phyloP scores from a whole-genome alignment of 2,797 vertebrate genomes.

The Spatula versicolor region DNA sequence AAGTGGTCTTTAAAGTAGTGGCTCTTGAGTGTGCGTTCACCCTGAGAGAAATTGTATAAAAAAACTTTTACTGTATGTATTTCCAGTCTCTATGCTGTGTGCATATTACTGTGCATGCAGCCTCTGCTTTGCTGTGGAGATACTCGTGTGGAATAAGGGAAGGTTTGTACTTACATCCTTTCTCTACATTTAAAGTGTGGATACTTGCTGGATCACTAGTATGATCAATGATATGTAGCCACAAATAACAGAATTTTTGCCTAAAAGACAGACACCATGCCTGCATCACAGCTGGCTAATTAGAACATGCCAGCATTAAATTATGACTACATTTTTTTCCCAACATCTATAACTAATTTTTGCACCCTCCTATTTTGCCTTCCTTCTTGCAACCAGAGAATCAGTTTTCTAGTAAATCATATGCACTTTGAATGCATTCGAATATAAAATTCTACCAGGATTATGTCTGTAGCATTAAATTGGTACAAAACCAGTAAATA shows the following conservation, averaged over 20 bases:
- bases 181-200: background rate
- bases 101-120: background rate
- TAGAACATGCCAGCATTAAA: background rate
- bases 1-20: background rate
- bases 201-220: background rate
- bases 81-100: background rate
- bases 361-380: background rate
- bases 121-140: background rate
- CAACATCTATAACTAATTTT: background rate
- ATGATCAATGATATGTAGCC: too few species aligned
- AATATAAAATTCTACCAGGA: background rate
- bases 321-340: background rate
- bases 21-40: background rate
- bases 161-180: background rate
- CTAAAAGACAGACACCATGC: background rate
- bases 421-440: background rate
- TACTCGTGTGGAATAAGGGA: background rate
- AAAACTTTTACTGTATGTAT: background rate
- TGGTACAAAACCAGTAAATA: background rate
- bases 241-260: background rate
- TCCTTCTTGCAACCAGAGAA: background rate
- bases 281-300: background rate
- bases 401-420: background rate
- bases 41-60: background rate
- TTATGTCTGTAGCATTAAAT: background rate